Evolutionary conservation across 2,888 invertebrate species (phyloP), one percentile per base, ranked within the genome.

Genomic region (Imbricaverruca yamaguchii): DNA sequence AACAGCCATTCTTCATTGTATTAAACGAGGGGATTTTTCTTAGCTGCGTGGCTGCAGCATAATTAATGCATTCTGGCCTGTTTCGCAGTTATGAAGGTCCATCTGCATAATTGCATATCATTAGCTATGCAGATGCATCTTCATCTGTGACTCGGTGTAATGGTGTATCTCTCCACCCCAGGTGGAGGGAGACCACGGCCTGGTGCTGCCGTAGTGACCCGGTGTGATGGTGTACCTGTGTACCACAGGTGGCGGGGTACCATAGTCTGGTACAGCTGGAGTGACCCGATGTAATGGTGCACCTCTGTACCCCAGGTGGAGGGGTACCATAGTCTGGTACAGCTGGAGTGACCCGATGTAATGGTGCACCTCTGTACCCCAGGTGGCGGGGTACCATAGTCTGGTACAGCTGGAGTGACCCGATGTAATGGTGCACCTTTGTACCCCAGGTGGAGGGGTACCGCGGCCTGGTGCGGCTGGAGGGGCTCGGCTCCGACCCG

Each of bases 341-440:
- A 91, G 82, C 98, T 96, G 87, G 97, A 98, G 89, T 98, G 98
- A 10, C 97, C 96, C 87, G 96, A 95, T 39, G 39, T 39, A 4
- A 39, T 4, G 39, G 39, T 97, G 98, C 77, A 98, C 97, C 21
- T 93, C 95, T 80, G 96, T 98, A 69, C 39, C 74, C 65, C 81
- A 13, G 63, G 80, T 83, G 84, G 4, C 84, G 89, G 91, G 91
- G 12, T 91, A 91, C 85, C 89, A 89, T 84, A 90, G 89, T 8
- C 85, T 89, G 81, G 85, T 91, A 82, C 86, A 91, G 82, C 98
- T 96, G 87, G 97, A 98, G 39, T n/a, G 39, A 39, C 39, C 39
- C 39, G 39, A 4, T 39, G 39, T 39, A 4, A 39, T 4, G 39
- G 39, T 97, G 98, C 77, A 98, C 97, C 21, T 93, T 95, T 80